Base-by-base conservation (phyloP, 1,140 invertebrate species). In the Drosophila virilis region DNA sequence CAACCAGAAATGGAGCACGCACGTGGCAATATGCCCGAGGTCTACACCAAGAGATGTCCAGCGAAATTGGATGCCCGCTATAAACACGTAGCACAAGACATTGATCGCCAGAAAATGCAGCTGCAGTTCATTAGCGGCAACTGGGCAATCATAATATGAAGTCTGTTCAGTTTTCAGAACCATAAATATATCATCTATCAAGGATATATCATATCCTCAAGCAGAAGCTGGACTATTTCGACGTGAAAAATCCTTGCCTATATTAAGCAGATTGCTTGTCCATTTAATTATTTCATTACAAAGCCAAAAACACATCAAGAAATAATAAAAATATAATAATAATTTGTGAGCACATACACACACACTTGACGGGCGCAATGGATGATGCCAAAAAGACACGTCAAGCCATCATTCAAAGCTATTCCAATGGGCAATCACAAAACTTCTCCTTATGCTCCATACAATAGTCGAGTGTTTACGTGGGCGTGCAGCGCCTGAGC, bases 41-140 rank as follows among this genome's bases (percentile, higher is more conserved):
- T 5, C 46, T 28, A 38, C 12, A 4, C 33, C 15, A 6, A 32
- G 12, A 45, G 7, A 52, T 28, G 37, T 43, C 66, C 59, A 46
- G 54, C 50, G 75, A 79, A 86, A 86, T 83, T 77, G 79, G 84
- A 88, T 86, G 83, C 82, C 82, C 45, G 64, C n/a, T 28, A 43
- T 50, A 33, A 61, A 37, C 22, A 8, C 17, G 33, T 13, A 17
- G 15, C 43, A 64, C 28, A 40, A 73, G 38, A 67, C 10, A 9
- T 52, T 17, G 40, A 37, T 32, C 51, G 59, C 22, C 46, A 60
- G 33, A 48, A 66, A 32, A 12, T 32, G 52, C 66, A 74, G 66
- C 65, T 69, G 66, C 46, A 59, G 35, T 32, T 60, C 55, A 72
- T 72, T 58, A 72, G 15, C 15, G 55, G 13, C n/a, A 40, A 28